phyloP scores from a whole-genome alignment of 2,113 vertebrate species.

The Erinaceus europaeus region DNA sequence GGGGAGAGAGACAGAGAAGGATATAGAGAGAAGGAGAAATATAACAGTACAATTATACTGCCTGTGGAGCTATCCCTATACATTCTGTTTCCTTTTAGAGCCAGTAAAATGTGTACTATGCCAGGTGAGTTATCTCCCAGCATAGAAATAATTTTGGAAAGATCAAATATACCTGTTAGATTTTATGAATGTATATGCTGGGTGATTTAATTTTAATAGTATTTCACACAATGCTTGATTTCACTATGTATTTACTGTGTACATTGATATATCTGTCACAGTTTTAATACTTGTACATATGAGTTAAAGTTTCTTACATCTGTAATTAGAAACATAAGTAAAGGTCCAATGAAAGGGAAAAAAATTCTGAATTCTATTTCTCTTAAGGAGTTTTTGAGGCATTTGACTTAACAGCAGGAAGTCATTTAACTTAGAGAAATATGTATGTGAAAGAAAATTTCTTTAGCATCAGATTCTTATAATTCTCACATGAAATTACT shows the following conservation, averaged over 20 bases:
- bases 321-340: not conserved
- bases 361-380: not conserved
- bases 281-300: not conserved
- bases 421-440: not conserved
- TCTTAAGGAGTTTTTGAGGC: not conserved
- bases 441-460: not conserved
- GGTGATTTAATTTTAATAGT: not conserved
- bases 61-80: no score
- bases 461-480: not conserved
- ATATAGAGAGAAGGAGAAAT: no score
- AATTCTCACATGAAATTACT: conserved; percentile 1
- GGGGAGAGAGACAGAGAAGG: no score
- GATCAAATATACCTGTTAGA: not conserved
- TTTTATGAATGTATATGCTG: not conserved
- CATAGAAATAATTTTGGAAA: not conserved
- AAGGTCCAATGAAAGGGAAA: not conserved
- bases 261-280: not conserved
- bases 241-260: not conserved
- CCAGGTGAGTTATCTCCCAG: no score
- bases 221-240: not conserved
- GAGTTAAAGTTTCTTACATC: conserved; percentile 12
- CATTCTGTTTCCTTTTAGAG: no score
- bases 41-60: no score
- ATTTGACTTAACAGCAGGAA: not conserved
- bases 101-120: no score